Evolutionary conservation across 2,113 vertebrate genomes (phyloP).

Genomic region (Aspidoscelis tigris): DNA sequence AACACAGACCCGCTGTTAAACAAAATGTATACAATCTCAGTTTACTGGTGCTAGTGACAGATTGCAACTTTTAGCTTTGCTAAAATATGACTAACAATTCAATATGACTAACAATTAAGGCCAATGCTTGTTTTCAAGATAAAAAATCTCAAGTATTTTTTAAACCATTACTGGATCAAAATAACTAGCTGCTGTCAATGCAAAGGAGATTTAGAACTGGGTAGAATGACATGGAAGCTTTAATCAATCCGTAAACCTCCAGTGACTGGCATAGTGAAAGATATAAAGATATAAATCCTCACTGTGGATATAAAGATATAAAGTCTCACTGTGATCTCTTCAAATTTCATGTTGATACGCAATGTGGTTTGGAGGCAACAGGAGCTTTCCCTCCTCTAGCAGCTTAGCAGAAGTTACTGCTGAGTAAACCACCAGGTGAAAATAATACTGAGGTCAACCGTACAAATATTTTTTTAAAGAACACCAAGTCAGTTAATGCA

Average conservation of each 20-base stretch:
- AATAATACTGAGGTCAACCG: neutral
- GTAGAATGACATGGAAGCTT: conserved; percentile 32
- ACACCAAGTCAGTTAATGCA: neutral
- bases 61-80: neutral
- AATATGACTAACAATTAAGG: neutral
- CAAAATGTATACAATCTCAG: conserved; percentile 54
- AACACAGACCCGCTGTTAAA: conserved; percentile 69
- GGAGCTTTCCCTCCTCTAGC: too few species aligned
- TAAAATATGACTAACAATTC: conserved; percentile 20
- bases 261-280: too few species aligned
- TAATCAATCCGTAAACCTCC: neutral
- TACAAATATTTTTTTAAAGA: neutral
- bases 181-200: conserved; percentile 37
- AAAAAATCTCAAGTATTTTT: neutral
- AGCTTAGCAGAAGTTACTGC: too few species aligned
- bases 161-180: conserved; percentile 6
- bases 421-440: neutral
- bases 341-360: too few species aligned
- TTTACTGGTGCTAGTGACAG: conserved; percentile 29
- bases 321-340: too few species aligned
- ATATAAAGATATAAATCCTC: too few species aligned
- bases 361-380: too few species aligned
- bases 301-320: too few species aligned
- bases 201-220: conserved; percentile 36
- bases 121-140: neutral